Evolutionary conservation across 2,888 invertebrate species (phyloP).

Genomic region (Idaea biselata): DNA sequence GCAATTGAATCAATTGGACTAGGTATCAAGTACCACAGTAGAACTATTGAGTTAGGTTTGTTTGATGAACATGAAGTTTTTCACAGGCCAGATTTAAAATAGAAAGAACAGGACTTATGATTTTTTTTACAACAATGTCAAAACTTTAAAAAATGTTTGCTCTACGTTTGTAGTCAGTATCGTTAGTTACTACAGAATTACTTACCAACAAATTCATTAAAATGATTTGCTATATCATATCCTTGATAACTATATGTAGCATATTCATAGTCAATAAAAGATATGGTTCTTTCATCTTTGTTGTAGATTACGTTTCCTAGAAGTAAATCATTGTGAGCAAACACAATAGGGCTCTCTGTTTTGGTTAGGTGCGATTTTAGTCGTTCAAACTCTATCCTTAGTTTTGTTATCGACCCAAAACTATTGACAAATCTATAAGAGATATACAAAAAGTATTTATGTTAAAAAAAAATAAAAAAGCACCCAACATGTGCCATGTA

Average conservation of each 20-base stretch:
- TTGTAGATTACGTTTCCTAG: constrained; percentile 96
- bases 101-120: not conserved
- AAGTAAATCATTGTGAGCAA: constrained; percentile 98
- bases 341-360: constrained; percentile 89
- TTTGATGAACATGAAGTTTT: too few species aligned
- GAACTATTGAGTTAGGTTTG: not conserved
- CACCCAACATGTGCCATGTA: not conserved
- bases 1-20: not conserved
- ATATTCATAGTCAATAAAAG: constrained; percentile 99
- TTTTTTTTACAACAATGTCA: too few species aligned
- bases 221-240: constrained; percentile 98
- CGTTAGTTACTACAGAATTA: constrained; percentile 20
- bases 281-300: constrained; percentile 83
- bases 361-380: constrained; percentile 83
- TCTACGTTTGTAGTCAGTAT: too few species aligned
- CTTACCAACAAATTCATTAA: constrained; percentile 96
- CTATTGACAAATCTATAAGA: constrained; percentile 84
- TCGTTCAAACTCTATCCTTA: constrained; percentile 85
- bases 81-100: not conserved
- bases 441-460: constrained; percentile 25
- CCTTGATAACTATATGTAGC: constrained; percentile 96
- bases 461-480: constrained; percentile 21
- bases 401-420: constrained; percentile 83
- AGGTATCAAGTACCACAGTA: not conserved
- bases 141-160: too few species aligned